Base-by-base conservation (phyloP, 2,113 vertebrate genomes). In the Campylorhamphus procurvoides region DNA sequence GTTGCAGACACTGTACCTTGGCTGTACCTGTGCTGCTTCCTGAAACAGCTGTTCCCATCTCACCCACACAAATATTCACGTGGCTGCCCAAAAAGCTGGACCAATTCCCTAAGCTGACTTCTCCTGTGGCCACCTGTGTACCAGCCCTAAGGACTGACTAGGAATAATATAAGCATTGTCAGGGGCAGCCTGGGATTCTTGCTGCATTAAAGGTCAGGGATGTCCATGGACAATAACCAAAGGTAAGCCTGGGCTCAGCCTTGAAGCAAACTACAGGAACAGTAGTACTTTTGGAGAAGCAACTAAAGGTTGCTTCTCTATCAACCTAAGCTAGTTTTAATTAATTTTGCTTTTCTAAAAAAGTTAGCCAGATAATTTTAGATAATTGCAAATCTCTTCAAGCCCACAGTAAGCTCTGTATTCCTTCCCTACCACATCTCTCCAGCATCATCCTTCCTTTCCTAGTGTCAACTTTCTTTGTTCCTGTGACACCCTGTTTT, bases 1-100 rank as follows among this genome's bases (percentile, higher is more conserved):
- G 0, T 2, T 62, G 42, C 60, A 81, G 40, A 42, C 0, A 0
- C 28, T 49, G 12, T 49, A 44, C 37, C 42, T 23, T 42, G 60
- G 39, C 33, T 9, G 39, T 4, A 42, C 46, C 27, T 33, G 40
- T 29, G 55, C 2, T 55, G 69, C 64, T 84, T 46, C 22, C 84
- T 81, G 68, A 33, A 68, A 29, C 24, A 93, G 49, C 77, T 66
- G 77, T 52, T 68, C 24, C 27, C 31, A 27, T 9, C 63, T 62
- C 68, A 50, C 23, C 63, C 68, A 40, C 68, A 64, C 23, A 62
- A 35, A 53, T 12, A 82, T 9, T 55, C 53, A 42, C 1, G 2
- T 9, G 68, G 53, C 90, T 63, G 35, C 20, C 56, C 50, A 82
- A 74, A 40, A 60, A 84, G 50, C 55, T n/a, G 33, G 25, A 44